phyloP scores from a whole-genome alignment of 2,113 vertebrate genomes.

The Sakesphorus luctuosus region DNA sequence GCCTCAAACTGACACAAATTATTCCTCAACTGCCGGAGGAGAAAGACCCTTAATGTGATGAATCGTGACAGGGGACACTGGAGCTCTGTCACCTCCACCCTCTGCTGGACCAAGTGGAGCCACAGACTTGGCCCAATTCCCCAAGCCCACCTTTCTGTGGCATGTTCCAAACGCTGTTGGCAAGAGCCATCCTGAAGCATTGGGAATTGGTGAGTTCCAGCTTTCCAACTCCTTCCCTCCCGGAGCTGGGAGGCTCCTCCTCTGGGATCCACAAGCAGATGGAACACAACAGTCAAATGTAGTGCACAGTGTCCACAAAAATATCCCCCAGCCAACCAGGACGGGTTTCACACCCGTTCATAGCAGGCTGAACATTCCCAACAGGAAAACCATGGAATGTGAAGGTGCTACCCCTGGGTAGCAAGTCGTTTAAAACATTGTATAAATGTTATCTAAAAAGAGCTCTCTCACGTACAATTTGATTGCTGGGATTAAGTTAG shows the following conservation, averaged over 20 bases:
- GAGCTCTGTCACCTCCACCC: conserved; percentile 23
- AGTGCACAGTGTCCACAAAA: conserved; percentile 52
- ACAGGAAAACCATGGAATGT: conserved; percentile 56
- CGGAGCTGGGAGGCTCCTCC: neutral
- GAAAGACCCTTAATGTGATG: conserved; percentile 50
- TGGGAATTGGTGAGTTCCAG: neutral
- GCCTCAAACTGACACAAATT: conserved; percentile 53
- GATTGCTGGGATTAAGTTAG: conserved; percentile 35
- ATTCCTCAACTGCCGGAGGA: conserved; percentile 49
- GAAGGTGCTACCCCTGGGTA: conserved; percentile 34
- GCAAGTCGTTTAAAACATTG: conserved; percentile 49
- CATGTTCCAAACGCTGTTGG: neutral
- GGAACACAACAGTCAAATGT: conserved; percentile 29
- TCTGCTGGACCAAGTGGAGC: neutral
- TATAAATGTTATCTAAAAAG: conserved; percentile 52
- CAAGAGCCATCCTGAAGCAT: neutral
- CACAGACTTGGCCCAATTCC: neutral
- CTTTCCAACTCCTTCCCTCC: neutral
- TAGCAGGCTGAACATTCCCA: conserved; percentile 19
- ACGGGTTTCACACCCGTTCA: conserved; percentile 22
- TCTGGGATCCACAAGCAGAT: neutral
- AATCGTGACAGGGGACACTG: conserved; percentile 3
- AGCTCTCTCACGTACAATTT: conserved; percentile 40
- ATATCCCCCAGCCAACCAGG: neutral
- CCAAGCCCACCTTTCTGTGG: neutral